Evolutionary conservation across 2,113 vertebrate genomes (phyloP), one percentile per base, ranked within the genome.

Genomic region (Taxidea taxus): DNA sequence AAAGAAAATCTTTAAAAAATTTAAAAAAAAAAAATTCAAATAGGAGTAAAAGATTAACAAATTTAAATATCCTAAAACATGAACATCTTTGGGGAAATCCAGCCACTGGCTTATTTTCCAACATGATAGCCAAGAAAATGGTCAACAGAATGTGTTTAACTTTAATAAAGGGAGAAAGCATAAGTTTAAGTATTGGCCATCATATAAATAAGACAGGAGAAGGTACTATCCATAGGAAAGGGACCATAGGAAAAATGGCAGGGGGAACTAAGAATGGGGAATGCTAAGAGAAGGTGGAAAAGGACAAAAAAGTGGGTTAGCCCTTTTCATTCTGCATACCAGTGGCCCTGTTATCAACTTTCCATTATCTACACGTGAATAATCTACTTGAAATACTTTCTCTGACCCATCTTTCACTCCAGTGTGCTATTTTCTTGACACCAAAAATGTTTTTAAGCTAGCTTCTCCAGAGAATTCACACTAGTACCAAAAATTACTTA

Each of bases 21-120:
- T n/a, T n/a, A n/a, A n/a, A n/a, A n/a, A n/a, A n/a, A n/a, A n/a
- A 94, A 95, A 92, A 68, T 70, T 89, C 51, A 92, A 34, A 34
- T 39, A 78, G 58, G 11, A 78, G 44, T 81, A 6, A 93, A 89
- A 29, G 54, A 44, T 29, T 94, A 64, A 62, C n/a, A 95, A 93
- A 49, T 15, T 70, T 31, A 78, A 93, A 91, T 87, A 87, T 3
- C 34, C 60, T 93, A 85, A 88, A 31, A 64, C 58, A 54, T 23
- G 29, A 81, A 83, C 12, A 78, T 74, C n/a, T 89, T 25, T 51
- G 60, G 15, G 34, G 13, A 11, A 4, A 60, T 84, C 60, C 29
- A 25, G 13, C 77, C 44, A n/a, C 14, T 75, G 39, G 7, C 15
- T 97, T 74, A 21, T 62, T 92, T 58, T 44, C 12, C 60, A 83